Evolutionary conservation across 2,113 vertebrate genomes (phyloP), one percentile per base, ranked within the genome.

Genomic region (Scopus umbretta): DNA sequence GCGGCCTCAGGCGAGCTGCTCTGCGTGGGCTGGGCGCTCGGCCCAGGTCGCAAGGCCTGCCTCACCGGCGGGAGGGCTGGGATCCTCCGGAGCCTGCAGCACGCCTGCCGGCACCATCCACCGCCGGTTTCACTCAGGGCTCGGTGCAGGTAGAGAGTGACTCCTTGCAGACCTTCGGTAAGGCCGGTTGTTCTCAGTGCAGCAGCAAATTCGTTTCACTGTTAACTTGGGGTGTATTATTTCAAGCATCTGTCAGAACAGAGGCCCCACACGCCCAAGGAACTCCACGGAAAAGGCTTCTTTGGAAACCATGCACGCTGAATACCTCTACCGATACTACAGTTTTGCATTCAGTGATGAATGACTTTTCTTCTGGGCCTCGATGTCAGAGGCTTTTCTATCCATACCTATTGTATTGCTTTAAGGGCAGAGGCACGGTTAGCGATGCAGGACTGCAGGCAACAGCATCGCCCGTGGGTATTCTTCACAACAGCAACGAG

Each of bases 361-460:
- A 29, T 6, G 42, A 8, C 42, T 4, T 6, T 22, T 55, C 29
- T 50, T 7, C 71, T 10, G 61, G 21, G 74, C 45, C 26, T 16
- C 4, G 13, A 13, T 5, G 36, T 9, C 20, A 23, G 49, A 32
- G 47, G 43, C 38, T 42, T 11, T 29, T 55, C 26, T 32, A 10
- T 3, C 38, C 20, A 1, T 1, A 22, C 15, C 34, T 2, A 5
- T 1, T 1, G 25, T 1, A 7, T 1, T 1, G 55, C 1, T 1
- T 3, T 22, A 6, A 10, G 1, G 42, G 21, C 45, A 40, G 58
- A 9, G 56, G 38, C 6, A 2, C 19, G 7, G 49, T 10, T 11
- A 12, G 63, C 4, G 13, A 13, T 2, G 29, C 72, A 23, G 40
- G 59, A 15, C 50, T 20, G 43, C 52, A 7, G 1, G 5, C 34